Conservation (phyloP, 2,797 vertebrate species). For the Mormyrops attenuatus region DNA sequence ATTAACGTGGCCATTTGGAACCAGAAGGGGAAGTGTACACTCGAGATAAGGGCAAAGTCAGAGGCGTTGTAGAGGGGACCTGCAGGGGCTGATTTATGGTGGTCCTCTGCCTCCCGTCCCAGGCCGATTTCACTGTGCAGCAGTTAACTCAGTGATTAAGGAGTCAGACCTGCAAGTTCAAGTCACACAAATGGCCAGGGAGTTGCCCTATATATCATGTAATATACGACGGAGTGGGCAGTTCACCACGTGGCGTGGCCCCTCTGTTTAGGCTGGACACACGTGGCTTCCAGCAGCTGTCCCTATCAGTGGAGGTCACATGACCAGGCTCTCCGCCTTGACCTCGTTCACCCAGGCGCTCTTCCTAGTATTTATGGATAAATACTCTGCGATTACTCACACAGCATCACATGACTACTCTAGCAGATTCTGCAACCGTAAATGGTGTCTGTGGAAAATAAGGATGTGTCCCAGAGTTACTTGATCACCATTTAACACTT, state of each 20-base stretch:
- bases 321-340: slow-evolving; percentile 56
- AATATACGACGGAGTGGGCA: background rate
- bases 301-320: slow-evolving; percentile 59
- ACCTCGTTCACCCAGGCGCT: slow-evolving; percentile 48
- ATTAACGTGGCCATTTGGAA: slow-evolving; percentile 37
- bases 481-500: background rate
- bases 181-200: slow-evolving; percentile 1
- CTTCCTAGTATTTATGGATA: slow-evolving; percentile 44
- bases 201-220: slow-evolving; percentile 1
- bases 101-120: slow-evolving; percentile 31
- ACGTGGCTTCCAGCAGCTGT: slow-evolving; percentile 54
- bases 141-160: slow-evolving; percentile 17
- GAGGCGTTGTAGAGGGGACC: slow-evolving; percentile 43
- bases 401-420: background rate
- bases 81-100: slow-evolving; percentile 64
- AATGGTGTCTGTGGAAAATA: background rate
- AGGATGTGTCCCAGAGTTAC: background rate
- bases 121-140: background rate
- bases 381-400: slow-evolving; percentile 17
- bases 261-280: slow-evolving; percentile 30
- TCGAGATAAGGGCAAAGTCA: slow-evolving; percentile 59
- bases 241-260: background rate
- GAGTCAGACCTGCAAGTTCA: background rate
- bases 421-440: background rate
- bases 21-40: slow-evolving; percentile 57